These are phyloP conservation scores for Gymnocypris eckloni DNA, from an alignment of 2,797 vertebrate species.

Conservation along the genomic window DNA sequence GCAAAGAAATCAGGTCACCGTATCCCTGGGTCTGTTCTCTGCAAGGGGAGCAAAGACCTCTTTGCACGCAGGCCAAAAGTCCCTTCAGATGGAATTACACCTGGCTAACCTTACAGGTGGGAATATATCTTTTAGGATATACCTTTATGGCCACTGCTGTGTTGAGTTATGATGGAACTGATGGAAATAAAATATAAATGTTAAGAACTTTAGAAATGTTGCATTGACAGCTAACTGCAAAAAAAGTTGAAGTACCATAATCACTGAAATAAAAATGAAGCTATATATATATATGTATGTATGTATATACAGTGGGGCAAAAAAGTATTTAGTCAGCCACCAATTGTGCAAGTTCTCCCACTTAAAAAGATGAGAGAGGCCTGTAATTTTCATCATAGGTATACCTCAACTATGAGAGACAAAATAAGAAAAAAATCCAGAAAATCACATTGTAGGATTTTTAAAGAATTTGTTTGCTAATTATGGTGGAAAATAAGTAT, in stretches of 20 bases:
- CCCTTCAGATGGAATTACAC: slow-evolving; percentile 46
- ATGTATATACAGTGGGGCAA: too few relatives aligned
- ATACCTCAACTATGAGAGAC: too few relatives aligned
- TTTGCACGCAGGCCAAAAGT: slow-evolving; percentile 36
- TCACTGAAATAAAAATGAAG: neutral
- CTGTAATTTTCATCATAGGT: too few relatives aligned
- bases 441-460: too few relatives aligned
- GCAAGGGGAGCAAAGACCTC: neutral
- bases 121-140: slow-evolving; percentile 9
- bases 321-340: too few relatives aligned
- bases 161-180: neutral
- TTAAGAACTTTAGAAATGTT: neutral
- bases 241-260: neutral
- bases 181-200: neutral
- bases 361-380: too few relatives aligned
- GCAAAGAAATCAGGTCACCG: slow-evolving; percentile 38
- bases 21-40: slow-evolving; percentile 15
- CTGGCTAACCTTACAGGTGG: slow-evolving; percentile 1
- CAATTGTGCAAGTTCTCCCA: too few relatives aligned
- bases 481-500: too few relatives aligned
- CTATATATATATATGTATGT: neutral
- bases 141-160: neutral
- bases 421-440: too few relatives aligned
- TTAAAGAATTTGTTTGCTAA: too few relatives aligned
- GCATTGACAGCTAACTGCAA: neutral